phyloP scores from a whole-genome alignment of 2,888 invertebrate genomes.

The Gari tellinella region DNA sequence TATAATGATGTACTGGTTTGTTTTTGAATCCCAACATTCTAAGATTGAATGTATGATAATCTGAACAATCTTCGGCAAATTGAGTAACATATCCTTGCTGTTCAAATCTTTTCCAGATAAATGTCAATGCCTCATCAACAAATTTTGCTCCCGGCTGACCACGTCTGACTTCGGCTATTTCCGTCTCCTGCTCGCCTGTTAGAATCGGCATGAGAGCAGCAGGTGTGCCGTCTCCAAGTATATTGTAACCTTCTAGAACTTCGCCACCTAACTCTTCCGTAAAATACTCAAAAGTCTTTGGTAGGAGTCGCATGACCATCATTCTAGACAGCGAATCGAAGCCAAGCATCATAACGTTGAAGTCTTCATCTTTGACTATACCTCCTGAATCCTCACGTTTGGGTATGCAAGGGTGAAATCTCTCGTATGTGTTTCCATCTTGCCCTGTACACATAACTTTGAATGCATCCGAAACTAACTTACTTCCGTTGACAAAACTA shows the following conservation, averaged over 20 bases:
- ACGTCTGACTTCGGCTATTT: constrained; percentile 92
- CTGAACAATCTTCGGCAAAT: constrained; percentile 94
- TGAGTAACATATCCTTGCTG: constrained; percentile 87
- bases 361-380: constrained; percentile 27
- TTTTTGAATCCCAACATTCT: constrained; percentile 93
- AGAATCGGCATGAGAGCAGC: constrained; percentile 93
- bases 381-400: constrained; percentile 34
- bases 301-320: constrained; percentile 85
- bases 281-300: constrained; percentile 79
- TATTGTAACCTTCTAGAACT: constrained; percentile 88
- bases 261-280: constrained; percentile 73
- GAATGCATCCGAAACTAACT: constrained; percentile 77
- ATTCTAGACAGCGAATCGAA: constrained; percentile 95
- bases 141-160: constrained; percentile 87
- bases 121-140: constrained; percentile 89
- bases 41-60: constrained; percentile 94
- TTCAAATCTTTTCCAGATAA: constrained; percentile 93
- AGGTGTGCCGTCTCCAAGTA: constrained; percentile 85
- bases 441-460: constrained; percentile 76
- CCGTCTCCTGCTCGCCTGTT: constrained; percentile 92
- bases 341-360: constrained; percentile 93
- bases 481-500: constrained; percentile 69
- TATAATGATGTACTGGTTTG: constrained; percentile 95
- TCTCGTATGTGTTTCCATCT: constrained; percentile 87
- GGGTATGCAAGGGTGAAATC: constrained; percentile 88